Percentiles rank a stretch among this genome's conserved stretches.
phyloP scores from a whole-genome alignment of 2,888 invertebrate species.

The Diplolepis rosae region DNA sequence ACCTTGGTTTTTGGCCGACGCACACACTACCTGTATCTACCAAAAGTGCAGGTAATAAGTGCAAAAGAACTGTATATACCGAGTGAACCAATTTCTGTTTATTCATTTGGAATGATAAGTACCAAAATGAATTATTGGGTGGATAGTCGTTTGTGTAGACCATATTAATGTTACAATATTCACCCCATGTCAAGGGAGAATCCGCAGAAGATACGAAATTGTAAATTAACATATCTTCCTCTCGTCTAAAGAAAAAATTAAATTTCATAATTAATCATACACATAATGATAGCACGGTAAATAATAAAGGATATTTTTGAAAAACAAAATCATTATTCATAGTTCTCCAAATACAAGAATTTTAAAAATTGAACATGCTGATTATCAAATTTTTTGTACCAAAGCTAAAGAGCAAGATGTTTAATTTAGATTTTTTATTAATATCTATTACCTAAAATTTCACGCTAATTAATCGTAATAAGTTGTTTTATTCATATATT shows the following conservation, averaged over 20 bases:
- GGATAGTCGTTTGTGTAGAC: conserved; percentile 76
- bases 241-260: conserved; percentile 50
- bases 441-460: too few species aligned
- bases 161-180: conserved; percentile 77
- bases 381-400: too few species aligned
- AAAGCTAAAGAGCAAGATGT: too few species aligned
- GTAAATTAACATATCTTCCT: conserved; percentile 79
- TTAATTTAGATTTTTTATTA: too few species aligned
- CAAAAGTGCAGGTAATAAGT: conserved; percentile 82
- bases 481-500: not conserved
- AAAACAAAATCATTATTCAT: too few species aligned
- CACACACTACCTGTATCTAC: conserved; percentile 79
- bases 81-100: conserved; percentile 75
- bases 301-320: too few species aligned
- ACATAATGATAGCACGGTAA: too few species aligned
- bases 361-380: too few species aligned
- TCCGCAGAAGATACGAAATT: conserved; percentile 90
- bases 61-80: conserved; percentile 79
- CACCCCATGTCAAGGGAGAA: conserved; percentile 87
- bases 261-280: too few species aligned
- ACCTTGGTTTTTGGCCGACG: conserved; percentile 81
- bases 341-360: too few species aligned
- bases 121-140: conserved; percentile 77
- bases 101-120: conserved; percentile 77
- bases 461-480: too few species aligned